phyloP scores from a whole-genome alignment of 2,797 vertebrate genomes.

The Crypturellus tataupa region DNA sequence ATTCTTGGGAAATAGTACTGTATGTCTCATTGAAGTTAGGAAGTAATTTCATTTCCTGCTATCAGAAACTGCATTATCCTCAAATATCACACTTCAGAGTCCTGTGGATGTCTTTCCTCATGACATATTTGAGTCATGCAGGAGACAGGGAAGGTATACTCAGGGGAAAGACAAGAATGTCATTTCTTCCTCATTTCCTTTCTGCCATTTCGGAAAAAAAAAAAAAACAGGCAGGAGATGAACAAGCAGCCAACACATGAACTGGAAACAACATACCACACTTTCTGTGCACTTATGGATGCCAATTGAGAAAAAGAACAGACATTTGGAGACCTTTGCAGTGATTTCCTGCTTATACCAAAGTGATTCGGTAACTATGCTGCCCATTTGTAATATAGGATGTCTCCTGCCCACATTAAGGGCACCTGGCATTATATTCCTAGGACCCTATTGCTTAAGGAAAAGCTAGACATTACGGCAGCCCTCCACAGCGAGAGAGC shows the following conservation, averaged over 20 bases:
- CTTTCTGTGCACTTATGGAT: background rate
- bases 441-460: background rate
- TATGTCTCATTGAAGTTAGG: slow-evolving; percentile 1
- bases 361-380: background rate
- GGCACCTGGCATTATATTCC: background rate
- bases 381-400: background rate
- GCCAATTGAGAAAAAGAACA: background rate
- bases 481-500: background rate
- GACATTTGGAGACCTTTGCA: background rate
- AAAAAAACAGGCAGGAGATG: background rate
- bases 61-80: background rate
- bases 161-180: background rate
- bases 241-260: background rate
- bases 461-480: background rate
- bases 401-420: background rate
- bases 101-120: background rate
- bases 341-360: background rate
- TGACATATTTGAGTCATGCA: background rate
- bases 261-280: background rate
- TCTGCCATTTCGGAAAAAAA: background rate
- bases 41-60: slow-evolving; percentile 35
- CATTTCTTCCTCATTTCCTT: slow-evolving; percentile 35
- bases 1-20: background rate
- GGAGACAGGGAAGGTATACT: slow-evolving; percentile 45
- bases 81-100: background rate